Evolutionary conservation across 2,113 vertebrate species (phyloP).

Genomic region (Theristicus caerulescens): DNA sequence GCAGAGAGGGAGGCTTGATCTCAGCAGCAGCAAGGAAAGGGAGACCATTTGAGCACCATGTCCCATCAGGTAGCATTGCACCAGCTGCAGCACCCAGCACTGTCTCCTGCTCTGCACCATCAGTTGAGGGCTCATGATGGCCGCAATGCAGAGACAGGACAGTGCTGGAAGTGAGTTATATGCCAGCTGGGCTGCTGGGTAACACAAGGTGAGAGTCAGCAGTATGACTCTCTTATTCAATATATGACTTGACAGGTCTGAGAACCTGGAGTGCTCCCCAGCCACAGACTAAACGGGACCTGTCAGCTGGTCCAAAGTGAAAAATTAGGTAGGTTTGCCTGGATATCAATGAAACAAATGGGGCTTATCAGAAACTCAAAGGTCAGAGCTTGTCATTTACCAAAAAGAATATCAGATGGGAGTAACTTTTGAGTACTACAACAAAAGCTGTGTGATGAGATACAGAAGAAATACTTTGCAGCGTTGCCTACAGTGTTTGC

Average conservation of each 20-base stretch:
- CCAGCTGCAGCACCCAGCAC: neutral
- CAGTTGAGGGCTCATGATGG: neutral
- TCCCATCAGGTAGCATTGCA: neutral
- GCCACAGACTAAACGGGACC: neutral
- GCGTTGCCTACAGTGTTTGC: neutral
- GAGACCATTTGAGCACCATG: fast-evolving
- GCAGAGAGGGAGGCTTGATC: neutral
- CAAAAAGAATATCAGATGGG: neutral
- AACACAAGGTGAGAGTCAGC: neutral
- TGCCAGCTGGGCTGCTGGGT: neutral
- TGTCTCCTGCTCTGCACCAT: neutral
- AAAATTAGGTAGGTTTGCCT: neutral
- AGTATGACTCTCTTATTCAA: neutral
- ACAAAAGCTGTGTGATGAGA: neutral
- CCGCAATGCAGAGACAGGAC: neutral
- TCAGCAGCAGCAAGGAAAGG: neutral
- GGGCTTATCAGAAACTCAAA: slow-evolving; percentile 10
- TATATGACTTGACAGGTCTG: neutral
- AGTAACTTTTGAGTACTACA: neutral
- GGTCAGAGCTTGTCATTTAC: neutral
- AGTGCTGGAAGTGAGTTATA: neutral
- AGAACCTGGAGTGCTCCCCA: neutral
- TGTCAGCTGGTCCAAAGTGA: slow-evolving; percentile 3
- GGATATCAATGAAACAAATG: neutral
- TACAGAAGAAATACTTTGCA: neutral